A percentile compares a stretch with the other conserved stretches of the same genome.
Conservation (phyloP, 2,113 vertebrate species). For the Orycteropus afer region DNA sequence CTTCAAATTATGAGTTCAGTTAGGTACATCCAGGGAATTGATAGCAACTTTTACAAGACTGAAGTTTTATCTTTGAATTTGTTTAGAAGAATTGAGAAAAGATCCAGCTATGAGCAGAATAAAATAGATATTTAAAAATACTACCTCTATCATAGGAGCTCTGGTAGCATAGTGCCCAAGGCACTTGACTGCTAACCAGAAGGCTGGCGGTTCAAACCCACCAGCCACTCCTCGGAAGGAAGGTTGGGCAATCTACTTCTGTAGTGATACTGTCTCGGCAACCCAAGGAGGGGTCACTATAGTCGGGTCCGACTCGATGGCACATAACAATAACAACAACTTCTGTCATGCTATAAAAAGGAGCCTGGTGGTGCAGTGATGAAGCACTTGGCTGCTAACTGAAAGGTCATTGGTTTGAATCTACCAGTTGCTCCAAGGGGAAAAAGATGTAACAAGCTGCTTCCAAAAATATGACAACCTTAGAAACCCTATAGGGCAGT, state of each 20-base stretch:
- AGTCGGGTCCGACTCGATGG: too few species aligned
- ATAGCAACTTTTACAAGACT: background rate
- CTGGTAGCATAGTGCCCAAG: too few species aligned
- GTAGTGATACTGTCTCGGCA: too few species aligned
- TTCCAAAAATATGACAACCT: background rate
- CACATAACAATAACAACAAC: too few species aligned
- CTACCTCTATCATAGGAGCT: background rate
- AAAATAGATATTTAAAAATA: constrained; percentile 11
- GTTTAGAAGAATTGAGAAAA: constrained; percentile 20
- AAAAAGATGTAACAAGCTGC: background rate
- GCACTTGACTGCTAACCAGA: too few species aligned
- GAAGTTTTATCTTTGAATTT: background rate
- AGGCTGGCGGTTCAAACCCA: too few species aligned
- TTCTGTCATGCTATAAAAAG: background rate
- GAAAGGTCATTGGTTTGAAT: background rate
- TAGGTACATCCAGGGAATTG: background rate
- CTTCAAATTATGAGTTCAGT: background rate
- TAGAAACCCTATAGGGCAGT: background rate
- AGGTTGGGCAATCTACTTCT: too few species aligned
- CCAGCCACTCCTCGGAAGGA: too few species aligned
- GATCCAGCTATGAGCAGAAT: background rate
- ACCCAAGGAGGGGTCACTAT: too few species aligned
- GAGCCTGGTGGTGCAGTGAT: background rate
- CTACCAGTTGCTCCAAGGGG: background rate
- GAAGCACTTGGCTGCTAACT: background rate